A percentile compares a stretch with the other conserved stretches of the same genome.
phyloP scores from a whole-genome alignment of 2,888 invertebrate species.

The Tolmerus cingulatus region DNA sequence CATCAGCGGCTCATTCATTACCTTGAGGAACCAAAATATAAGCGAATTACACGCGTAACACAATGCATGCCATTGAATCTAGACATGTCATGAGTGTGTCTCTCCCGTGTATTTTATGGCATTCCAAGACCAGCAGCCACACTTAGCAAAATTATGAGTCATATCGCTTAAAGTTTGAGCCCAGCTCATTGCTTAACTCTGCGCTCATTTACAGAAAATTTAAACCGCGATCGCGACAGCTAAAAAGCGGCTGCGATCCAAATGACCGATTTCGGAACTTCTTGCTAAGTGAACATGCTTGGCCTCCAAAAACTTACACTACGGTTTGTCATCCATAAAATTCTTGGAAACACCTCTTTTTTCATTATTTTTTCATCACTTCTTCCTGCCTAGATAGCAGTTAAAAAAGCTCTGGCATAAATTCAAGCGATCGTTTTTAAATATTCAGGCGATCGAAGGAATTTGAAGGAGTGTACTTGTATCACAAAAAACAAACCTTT shows the following conservation, averaged over 20 bases:
- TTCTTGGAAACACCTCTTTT: neutral
- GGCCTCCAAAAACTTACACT: neutral
- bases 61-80: neutral
- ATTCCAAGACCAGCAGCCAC: neutral
- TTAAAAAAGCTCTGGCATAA: neutral
- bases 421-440: neutral
- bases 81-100: neutral
- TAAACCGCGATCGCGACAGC: neutral
- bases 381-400: neutral
- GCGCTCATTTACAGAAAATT: neutral
- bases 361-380: neutral
- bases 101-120: neutral
- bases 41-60: neutral
- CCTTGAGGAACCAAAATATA: neutral
- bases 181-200: neutral
- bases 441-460: neutral
- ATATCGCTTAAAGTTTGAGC: neutral
- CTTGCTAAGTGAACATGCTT: neutral
- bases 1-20: neutral
- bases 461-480: conserved; percentile 29
- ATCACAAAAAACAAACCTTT: neutral
- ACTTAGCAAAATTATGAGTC: neutral
- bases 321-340: neutral
- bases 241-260: neutral
- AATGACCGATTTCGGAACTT: neutral